Evolutionary conservation across 1,140 invertebrate species (phyloP).

Genomic region (Drosophila nigromelanica): DNA sequence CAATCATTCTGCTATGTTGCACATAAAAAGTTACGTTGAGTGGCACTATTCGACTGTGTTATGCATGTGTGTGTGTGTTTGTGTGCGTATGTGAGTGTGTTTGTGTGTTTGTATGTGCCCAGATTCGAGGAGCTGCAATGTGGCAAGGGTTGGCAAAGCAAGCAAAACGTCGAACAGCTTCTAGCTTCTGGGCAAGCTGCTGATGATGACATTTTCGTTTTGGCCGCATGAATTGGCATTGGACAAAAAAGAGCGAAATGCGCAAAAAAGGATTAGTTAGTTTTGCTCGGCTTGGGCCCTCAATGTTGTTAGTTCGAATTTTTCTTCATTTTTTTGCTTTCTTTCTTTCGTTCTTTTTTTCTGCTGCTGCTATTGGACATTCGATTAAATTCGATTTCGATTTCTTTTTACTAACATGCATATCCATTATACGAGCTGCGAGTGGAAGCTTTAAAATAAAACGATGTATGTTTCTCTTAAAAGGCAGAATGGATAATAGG

Average conservation of each 20-base stretch:
- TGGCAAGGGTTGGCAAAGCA: constrained; percentile 16
- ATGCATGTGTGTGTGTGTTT: not conserved
- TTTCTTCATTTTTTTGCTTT: not conserved
- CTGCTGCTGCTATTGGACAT: constrained; percentile 43
- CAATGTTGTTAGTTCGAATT: constrained; percentile 54
- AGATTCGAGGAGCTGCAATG: constrained; percentile 45
- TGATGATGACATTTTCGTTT: constrained; percentile 82
- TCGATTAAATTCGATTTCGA: constrained; percentile 69
- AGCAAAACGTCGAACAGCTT: constrained; percentile 23
- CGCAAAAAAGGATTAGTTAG: constrained; percentile 81
- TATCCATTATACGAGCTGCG: constrained; percentile 36
- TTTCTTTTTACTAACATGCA: constrained; percentile 37
- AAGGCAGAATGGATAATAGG: not conserved
- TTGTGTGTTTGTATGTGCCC: constrained; percentile 2
- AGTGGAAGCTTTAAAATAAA: not conserved
- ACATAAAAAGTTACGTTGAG: constrained; percentile 82
- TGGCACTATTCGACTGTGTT: constrained; percentile 60
- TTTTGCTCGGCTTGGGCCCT: constrained; percentile 49
- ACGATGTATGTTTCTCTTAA: not conserved
- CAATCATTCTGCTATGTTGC: constrained; percentile 82
- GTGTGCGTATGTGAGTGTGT: constrained; percentile 5
- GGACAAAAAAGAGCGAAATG: constrained; percentile 49
- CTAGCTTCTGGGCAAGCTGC: constrained; percentile 60
- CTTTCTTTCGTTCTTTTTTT: not conserved
- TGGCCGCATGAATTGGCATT: constrained; percentile 68